Conservation (phyloP, 2,113 vertebrate species). For the Oxygymnocypris stewartii region DNA sequence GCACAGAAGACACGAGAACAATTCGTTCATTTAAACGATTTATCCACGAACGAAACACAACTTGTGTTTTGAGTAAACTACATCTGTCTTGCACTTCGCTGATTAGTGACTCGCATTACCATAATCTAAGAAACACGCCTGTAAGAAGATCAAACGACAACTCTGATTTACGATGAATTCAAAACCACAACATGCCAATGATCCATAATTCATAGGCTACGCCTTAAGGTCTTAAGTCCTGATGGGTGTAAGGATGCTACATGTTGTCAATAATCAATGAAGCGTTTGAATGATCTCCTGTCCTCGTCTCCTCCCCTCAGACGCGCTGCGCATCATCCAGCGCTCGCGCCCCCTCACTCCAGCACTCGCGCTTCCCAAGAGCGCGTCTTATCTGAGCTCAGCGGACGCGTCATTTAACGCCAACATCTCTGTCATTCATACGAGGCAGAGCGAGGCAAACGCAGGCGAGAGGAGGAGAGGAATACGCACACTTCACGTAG, state of each 20-base stretch:
- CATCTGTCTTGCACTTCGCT: not conserved
- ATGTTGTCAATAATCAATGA: slow-evolving; percentile 46
- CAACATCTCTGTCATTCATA: not conserved
- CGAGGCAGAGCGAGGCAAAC: not conserved
- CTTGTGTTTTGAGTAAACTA: not conserved
- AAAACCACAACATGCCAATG: not conserved
- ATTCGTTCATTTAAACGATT: not conserved
- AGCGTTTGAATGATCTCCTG: slow-evolving; percentile 14
- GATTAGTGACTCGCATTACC: not conserved
- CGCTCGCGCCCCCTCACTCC: slow-evolving; percentile 17
- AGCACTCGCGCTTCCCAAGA: slow-evolving; percentile 6
- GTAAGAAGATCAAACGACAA: not conserved
- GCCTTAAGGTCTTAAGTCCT: not conserved
- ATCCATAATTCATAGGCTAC: not conserved
- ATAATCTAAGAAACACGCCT: not conserved
- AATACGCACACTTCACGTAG: not conserved
- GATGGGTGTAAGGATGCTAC: not conserved
- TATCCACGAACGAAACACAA: not conserved
- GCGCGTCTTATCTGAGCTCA: slow-evolving; percentile 14
- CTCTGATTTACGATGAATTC: not conserved
- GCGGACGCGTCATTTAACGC: not conserved
- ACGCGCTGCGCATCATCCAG: slow-evolving; percentile 40
- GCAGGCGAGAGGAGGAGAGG: slow-evolving; percentile 14
- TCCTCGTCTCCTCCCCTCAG: slow-evolving; percentile 48
- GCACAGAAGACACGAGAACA: not conserved